Conservation (phyloP, 2,113 vertebrate species). For the Piprites chloris region DNA sequence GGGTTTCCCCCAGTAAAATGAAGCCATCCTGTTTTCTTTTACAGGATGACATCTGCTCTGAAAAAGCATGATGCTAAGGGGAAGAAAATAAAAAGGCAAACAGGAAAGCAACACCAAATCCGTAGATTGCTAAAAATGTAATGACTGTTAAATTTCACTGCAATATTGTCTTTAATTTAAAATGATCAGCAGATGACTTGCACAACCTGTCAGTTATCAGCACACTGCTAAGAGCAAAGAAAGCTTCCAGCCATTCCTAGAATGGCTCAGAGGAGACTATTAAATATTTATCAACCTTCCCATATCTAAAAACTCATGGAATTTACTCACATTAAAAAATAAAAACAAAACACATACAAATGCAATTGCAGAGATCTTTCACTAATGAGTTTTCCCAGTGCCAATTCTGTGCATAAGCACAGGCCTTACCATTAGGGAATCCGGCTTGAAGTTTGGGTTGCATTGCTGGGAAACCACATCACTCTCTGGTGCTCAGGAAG, state of each 20-base stretch:
- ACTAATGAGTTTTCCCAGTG: neutral
- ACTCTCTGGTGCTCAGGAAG: neutral
- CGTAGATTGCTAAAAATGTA: neutral
- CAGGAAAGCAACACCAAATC: neutral
- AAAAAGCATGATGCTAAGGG: neutral
- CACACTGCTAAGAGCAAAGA: neutral
- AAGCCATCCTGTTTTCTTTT: neutral
- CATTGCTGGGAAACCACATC: constrained; percentile 7
- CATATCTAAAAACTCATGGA: neutral
- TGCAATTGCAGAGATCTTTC: neutral
- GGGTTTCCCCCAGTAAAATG: neutral
- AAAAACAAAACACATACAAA: neutral
- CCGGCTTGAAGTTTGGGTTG: neutral
- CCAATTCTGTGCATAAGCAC: neutral
- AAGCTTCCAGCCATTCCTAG: constrained; percentile 6
- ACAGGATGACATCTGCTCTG: neutral
- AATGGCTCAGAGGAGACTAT: neutral
- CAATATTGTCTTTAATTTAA: neutral
- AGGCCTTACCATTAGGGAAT: neutral
- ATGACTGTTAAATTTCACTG: neutral
- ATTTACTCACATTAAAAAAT: neutral
- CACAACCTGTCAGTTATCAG: neutral
- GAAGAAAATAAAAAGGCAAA: neutral
- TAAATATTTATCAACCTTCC: neutral
- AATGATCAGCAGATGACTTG: neutral